Evolutionary conservation across 2,888 invertebrate species (phyloP).

Genomic region (Blastobasis adustella): DNA sequence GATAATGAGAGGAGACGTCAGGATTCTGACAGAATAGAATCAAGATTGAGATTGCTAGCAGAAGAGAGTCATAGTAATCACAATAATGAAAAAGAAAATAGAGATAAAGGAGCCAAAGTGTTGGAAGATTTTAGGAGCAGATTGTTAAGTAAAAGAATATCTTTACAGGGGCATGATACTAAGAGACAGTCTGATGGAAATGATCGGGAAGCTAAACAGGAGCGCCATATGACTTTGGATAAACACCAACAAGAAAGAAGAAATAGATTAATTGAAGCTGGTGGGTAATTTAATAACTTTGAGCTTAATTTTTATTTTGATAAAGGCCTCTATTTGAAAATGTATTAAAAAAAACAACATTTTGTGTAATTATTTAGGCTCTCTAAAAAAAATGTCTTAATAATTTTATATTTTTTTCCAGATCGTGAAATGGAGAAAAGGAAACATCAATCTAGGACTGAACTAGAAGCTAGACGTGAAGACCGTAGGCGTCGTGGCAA

Average conservation of each 20-base stretch:
- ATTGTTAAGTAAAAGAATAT: constrained; percentile 80
- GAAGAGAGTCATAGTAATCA: constrained; percentile 54
- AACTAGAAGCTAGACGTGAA: constrained; percentile 82
- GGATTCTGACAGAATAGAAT: constrained; percentile 57
- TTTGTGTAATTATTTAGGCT: too few relatives aligned
- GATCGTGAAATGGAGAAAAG: constrained; percentile 86
- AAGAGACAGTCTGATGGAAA: constrained; percentile 57
- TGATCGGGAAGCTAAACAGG: constrained; percentile 41
- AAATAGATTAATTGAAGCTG: constrained; percentile 81
- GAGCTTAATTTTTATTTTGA: too few relatives aligned
- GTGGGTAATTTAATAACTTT: constrained; percentile 36
- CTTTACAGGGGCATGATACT: constrained; percentile 67
- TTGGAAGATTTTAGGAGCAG: constrained; percentile 86
- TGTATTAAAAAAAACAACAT: too few relatives aligned
- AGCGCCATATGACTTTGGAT: constrained; percentile 52
- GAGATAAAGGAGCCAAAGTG: constrained; percentile 73
- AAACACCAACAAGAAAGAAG: constrained; percentile 76
- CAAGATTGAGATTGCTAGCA: constrained; percentile 49
- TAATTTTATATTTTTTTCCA: constrained; percentile 23
- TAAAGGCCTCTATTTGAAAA: too few relatives aligned
- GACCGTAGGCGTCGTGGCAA: constrained; percentile 71
- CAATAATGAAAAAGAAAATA: constrained; percentile 66
- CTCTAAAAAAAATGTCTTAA: neutral
- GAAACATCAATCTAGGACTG: constrained; percentile 83
- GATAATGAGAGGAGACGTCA: constrained; percentile 52